These are phyloP conservation scores for Petrocephalus microphthalmus DNA, from an alignment of 2,113 vertebrate species.

Conservation along the genomic window DNA sequence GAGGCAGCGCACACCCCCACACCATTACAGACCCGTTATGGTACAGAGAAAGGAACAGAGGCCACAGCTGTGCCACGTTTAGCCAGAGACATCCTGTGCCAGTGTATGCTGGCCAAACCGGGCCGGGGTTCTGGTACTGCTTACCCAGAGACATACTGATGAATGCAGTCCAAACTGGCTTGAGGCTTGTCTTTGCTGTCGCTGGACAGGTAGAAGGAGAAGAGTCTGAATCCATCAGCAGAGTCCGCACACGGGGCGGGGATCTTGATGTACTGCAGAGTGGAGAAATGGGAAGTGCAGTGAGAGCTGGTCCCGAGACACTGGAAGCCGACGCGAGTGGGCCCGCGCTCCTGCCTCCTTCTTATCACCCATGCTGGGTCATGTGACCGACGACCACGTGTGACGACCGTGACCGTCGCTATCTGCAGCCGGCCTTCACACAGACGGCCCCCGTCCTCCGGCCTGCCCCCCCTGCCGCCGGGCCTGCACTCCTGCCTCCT, in stretches of 20 bases:
- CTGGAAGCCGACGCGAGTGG: background rate
- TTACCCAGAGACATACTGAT: conserved; percentile 66
- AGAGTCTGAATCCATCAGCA: conserved; percentile 60
- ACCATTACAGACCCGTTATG: background rate
- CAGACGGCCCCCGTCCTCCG: background rate
- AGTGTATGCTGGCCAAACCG: background rate
- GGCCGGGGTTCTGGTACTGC: conserved; percentile 18
- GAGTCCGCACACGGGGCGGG: conserved; percentile 53
- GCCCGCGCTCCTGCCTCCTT: too few relatives aligned
- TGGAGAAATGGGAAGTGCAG: background rate
- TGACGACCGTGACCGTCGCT: background rate
- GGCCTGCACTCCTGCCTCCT: background rate
- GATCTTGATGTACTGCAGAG: conserved; percentile 69
- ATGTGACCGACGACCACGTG: too few relatives aligned
- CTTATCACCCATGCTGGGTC: too few relatives aligned
- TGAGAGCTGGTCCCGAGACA: background rate
- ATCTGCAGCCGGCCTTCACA: background rate
- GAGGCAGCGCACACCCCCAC: background rate
- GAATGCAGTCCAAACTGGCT: conserved; percentile 72
- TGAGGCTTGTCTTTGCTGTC: conserved; percentile 55
- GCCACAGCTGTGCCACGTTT: background rate
- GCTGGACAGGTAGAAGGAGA: conserved; percentile 65
- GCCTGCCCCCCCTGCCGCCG: background rate
- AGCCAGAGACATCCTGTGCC: background rate
- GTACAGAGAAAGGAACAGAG: background rate